phyloP scores from a whole-genome alignment of 2,113 vertebrate genomes.

The Neopipo cinnamomea region DNA sequence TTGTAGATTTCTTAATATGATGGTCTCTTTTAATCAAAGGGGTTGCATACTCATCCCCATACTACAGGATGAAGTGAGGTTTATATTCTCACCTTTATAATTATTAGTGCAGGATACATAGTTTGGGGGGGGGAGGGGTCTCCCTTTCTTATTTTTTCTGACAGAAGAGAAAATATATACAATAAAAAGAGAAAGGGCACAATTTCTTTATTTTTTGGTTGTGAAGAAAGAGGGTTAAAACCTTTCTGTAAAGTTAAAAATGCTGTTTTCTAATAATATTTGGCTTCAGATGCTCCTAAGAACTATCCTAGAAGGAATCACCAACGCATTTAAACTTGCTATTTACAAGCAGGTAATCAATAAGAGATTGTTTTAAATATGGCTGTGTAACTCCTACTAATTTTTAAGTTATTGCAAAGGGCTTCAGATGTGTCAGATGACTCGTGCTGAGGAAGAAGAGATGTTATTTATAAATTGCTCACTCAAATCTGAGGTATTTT shows the following conservation, averaged over 20 bases:
- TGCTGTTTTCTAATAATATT: background rate
- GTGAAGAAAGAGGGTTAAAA: background rate
- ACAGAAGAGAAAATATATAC: background rate
- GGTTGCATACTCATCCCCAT: background rate
- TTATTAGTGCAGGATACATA: background rate
- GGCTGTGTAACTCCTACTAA: background rate
- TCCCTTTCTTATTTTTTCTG: background rate
- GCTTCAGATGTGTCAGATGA: background rate
- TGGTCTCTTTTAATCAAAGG: background rate
- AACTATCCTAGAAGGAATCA: background rate
- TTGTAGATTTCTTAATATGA: background rate
- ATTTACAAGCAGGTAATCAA: background rate
- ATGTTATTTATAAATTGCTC: background rate
- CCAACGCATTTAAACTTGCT: background rate
- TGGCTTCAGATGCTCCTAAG: background rate
- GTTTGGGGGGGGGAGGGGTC: background rate
- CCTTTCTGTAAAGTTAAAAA: background rate
- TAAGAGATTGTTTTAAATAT: background rate
- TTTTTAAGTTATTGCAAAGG: background rate
- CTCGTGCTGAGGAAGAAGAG: background rate
- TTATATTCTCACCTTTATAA: background rate
- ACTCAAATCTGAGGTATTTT: background rate
- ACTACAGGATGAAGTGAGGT: background rate
- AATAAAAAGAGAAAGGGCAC: background rate
- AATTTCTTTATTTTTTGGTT: background rate